A percentile compares a stretch with the other conserved stretches of the same genome.
Evolutionary conservation across 2,113 vertebrate genomes (phyloP).

Genomic region (Oryzias curvinotus): DNA sequence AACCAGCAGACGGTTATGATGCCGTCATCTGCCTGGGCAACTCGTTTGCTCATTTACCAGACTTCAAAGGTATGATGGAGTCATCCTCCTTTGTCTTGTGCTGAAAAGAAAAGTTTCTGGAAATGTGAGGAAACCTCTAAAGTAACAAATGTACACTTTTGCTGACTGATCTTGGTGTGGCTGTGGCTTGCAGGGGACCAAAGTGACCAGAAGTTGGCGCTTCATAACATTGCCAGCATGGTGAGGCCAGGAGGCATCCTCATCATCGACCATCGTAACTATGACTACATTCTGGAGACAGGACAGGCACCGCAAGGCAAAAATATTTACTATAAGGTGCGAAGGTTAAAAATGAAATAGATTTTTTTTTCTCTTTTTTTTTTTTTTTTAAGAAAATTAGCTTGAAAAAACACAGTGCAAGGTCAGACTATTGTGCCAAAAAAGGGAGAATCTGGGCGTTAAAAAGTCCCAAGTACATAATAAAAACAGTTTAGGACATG

Average conservation of each 20-base stretch:
- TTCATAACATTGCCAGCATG: slow-evolving; percentile 94
- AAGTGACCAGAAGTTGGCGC: slow-evolving; percentile 89
- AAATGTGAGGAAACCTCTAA: too few relatives aligned
- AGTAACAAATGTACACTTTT: not conserved
- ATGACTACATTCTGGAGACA: slow-evolving; percentile 93
- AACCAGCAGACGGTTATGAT: slow-evolving; percentile 86
- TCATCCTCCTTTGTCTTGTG: too few relatives aligned
- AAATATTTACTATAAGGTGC: slow-evolving; percentile 98
- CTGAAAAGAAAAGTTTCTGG: too few relatives aligned
- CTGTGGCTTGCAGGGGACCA: slow-evolving; percentile 85
- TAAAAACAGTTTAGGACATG: too few relatives aligned
- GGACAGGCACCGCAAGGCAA: slow-evolving; percentile 89
- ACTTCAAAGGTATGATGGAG: slow-evolving; percentile 86
- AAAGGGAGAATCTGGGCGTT: too few relatives aligned
- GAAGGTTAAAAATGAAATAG: not conserved
- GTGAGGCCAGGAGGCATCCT: slow-evolving; percentile 88
- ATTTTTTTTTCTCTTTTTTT: not conserved
- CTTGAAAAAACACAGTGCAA: slow-evolving; percentile 11
- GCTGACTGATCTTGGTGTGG: not conserved
- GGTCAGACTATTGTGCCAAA: too few relatives aligned
- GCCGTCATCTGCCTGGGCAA: slow-evolving; percentile 97
- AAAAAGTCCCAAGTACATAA: too few relatives aligned
- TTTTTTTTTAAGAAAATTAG: slow-evolving; percentile 2
- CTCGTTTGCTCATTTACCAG: slow-evolving; percentile 96
- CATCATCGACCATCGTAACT: slow-evolving; percentile 96